Percentiles rank a stretch among this genome's conserved stretches.
phyloP scores from a whole-genome alignment of 2,113 vertebrate species.

The Piprites chloris region DNA sequence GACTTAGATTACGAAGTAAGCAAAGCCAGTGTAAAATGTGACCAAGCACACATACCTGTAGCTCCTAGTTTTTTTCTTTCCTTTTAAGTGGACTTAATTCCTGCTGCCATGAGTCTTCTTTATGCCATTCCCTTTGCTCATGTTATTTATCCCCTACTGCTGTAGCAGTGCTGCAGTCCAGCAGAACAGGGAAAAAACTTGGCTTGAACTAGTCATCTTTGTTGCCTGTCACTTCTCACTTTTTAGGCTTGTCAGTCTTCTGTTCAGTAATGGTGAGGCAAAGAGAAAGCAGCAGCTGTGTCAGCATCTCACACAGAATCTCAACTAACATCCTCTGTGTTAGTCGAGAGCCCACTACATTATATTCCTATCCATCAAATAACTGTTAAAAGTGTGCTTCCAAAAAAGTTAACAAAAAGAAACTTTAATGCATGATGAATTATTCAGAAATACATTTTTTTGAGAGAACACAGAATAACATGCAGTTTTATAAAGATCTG shows the following conservation, averaged over 20 bases:
- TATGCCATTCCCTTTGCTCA: not conserved
- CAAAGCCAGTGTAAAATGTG: not conserved
- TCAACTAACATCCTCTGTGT: not conserved
- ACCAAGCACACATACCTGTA: not conserved
- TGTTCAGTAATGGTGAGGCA: not conserved
- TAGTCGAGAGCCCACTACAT: not conserved
- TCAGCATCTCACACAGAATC: not conserved
- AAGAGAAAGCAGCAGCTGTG: not conserved
- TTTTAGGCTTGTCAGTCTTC: not conserved
- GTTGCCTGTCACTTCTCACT: not conserved
- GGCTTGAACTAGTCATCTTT: not conserved
- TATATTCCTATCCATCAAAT: not conserved
- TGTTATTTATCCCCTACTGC: not conserved
- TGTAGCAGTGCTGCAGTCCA: not conserved
- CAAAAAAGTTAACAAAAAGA: not conserved
- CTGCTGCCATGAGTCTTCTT: not conserved
- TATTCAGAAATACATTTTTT: not conserved
- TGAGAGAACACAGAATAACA: not conserved
- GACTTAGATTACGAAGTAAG: not conserved
- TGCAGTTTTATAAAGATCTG: not conserved
- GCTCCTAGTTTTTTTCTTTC: not conserved
- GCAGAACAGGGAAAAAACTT: not conserved
- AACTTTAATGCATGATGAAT: not conserved
- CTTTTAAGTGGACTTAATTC: not conserved
- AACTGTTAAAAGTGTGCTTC: not conserved